These are phyloP conservation scores for Chaetura pelagica DNA, from an alignment of 2,113 vertebrate genomes.

Conservation along the genomic window DNA sequence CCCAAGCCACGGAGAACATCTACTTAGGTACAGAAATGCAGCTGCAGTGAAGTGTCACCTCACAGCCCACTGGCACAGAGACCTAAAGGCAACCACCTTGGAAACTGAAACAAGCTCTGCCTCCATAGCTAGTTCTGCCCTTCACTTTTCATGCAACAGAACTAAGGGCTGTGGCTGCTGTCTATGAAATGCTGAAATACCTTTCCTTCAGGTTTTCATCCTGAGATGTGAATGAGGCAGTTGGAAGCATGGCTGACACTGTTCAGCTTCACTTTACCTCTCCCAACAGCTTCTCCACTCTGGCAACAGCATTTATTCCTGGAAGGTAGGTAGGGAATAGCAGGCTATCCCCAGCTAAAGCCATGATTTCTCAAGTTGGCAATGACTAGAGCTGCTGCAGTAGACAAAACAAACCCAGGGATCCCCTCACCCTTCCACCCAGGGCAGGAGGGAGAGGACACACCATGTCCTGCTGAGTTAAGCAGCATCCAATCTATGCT, in stretches of 20 bases:
- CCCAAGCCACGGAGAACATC: accelerated
- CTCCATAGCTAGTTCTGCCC: neutral
- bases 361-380: accelerated
- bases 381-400: neutral
- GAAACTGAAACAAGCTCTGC: neutral
- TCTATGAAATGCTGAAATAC: neutral
- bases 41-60: neutral
- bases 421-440: neutral
- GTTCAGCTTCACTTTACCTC: neutral
- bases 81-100: neutral
- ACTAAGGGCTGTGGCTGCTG: too few species aligned
- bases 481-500: neutral
- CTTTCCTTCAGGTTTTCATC: neutral
- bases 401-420: accelerated
- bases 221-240: accelerated
- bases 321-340: neutral
- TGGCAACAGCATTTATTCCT: neutral
- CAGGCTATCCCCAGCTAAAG: neutral
- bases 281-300: neutral
- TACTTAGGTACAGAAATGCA: neutral
- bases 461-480: neutral
- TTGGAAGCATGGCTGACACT: accelerated
- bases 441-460: neutral
- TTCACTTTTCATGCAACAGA: accelerated
- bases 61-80: neutral